Base-by-base conservation (phyloP, 2,888 invertebrate genomes). In the Bimastos eiseni region DNA sequence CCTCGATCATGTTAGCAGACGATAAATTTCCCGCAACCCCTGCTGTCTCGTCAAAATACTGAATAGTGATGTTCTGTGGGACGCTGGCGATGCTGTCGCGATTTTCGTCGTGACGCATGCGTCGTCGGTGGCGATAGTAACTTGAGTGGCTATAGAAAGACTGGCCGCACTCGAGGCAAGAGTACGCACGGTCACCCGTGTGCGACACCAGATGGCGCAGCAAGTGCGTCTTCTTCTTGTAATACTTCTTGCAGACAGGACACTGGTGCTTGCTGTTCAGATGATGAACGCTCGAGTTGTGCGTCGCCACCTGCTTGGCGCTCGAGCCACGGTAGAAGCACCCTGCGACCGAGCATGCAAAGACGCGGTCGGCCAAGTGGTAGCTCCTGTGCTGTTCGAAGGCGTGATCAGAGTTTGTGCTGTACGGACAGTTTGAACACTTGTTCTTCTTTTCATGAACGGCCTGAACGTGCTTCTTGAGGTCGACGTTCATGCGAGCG, bases 21-120 rank as follows among this genome's bases (percentile, higher is more conserved):
- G 34, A 84, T 11, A 33, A 33, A 84, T 86, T 86, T 86, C n/a
- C 70, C 70, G 70, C 30, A 70, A 70, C 70, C 30, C n/a, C 70
- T 13, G n/a, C 70, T 8, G 38, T 24, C 34, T 86, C 89, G 21
- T 90, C 89, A 24, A 92, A 37, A 70, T 91, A 91, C 86, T 92
- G 91, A 21, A 92, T 92, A 55, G 90, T 89, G 89, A 92, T 92
- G 91, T 92, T 91, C 90, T 92, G 92, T 6, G 92, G 92, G 6
- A 92, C 91, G 89, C 92, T 92, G 33, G 90, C 92, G 21, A 92
- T 96, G 96, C 96, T 97, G 36, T 92, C 91, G 30, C 92, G 91
- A 70, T 91, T 91, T 24, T 89, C 89, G 84, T 92, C 92, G 37
- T 92, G 92, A 19, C 92, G 91, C 1, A 91, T 91, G 88, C 91